Percentiles rank a stretch among this genome's conserved stretches.
Evolutionary conservation across 2,888 invertebrate genomes (phyloP).

Genomic region (Sipha maydis): DNA sequence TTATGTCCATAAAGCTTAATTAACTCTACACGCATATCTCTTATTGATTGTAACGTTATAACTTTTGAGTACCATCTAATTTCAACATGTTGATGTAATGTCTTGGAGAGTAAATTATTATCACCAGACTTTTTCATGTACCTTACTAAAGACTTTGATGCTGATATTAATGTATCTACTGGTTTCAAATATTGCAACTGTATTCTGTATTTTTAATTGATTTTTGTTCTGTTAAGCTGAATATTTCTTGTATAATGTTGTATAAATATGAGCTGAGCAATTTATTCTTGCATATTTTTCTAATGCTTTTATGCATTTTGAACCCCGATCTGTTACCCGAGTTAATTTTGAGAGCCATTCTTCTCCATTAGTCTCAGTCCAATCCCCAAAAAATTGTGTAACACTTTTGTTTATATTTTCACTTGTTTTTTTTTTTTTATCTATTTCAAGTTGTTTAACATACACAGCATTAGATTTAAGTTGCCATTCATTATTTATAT

Average conservation of each 20-base stretch:
- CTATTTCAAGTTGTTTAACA: constrained; percentile 10
- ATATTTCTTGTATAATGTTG: not conserved
- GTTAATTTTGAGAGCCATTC: constrained; percentile 15
- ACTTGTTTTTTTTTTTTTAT: constrained; percentile 20
- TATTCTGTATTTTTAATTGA: not conserved
- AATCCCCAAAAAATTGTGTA: constrained; percentile 5
- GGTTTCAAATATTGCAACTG: constrained; percentile 14
- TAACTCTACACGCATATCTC: not conserved
- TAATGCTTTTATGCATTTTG: not conserved
- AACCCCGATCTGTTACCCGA: constrained; percentile 12
- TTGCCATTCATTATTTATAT: constrained; percentile 20
- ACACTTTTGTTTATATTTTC: not conserved
- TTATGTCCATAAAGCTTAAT: constrained; percentile 18
- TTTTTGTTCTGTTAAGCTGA: not conserved
- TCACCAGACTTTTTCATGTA: no score
- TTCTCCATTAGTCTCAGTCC: not conserved
- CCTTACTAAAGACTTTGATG: constrained; percentile 10
- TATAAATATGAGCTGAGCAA: constrained; percentile 1
- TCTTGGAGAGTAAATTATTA: no score
- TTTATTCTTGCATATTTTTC: not conserved
- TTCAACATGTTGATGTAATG: constrained; percentile 16
- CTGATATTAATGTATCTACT: constrained; percentile 24
- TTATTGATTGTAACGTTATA: constrained; percentile 26
- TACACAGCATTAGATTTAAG: constrained; percentile 2
- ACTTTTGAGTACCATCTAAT: constrained; percentile 23